Conservation (phyloP, 1,140 invertebrate genomes). For the Drosophila pandora region DNA sequence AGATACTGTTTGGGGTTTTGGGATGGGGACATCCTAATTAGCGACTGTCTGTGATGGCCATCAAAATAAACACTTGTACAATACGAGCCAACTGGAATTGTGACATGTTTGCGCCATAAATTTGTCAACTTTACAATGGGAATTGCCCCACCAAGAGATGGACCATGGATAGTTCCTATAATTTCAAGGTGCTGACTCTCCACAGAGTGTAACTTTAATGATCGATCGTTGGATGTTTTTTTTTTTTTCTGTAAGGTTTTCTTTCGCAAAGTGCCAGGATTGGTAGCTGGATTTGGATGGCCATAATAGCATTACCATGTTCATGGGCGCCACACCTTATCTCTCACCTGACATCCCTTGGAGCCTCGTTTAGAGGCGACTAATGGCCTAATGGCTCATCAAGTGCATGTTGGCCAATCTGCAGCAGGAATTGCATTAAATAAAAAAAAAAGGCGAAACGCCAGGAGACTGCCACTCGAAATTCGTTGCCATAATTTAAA, state of each 20-base stretch:
- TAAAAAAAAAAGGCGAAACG: slow-evolving; percentile 17
- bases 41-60: slow-evolving; percentile 69
- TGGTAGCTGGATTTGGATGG: slow-evolving; percentile 32
- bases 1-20: slow-evolving; percentile 1
- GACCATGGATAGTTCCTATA: neutral
- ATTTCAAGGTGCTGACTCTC: neutral
- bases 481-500: slow-evolving; percentile 74
- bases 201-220: neutral
- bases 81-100: slow-evolving; percentile 64
- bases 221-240: slow-evolving; percentile 16
- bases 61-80: slow-evolving; percentile 81
- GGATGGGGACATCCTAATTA: slow-evolving; percentile 68
- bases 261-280: neutral
- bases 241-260: neutral
- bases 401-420: slow-evolving; percentile 49
- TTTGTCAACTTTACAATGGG: slow-evolving; percentile 68
- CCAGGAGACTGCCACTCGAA: slow-evolving; percentile 26
- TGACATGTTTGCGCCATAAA: slow-evolving; percentile 72
- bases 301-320: slow-evolving; percentile 81
- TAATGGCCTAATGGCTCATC: slow-evolving; percentile 79
- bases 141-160: slow-evolving; percentile 40
- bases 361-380: slow-evolving; percentile 58
- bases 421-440: slow-evolving; percentile 50
- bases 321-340: slow-evolving; percentile 61
- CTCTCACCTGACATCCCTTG: slow-evolving; percentile 20